phyloP scores from a whole-genome alignment of 2,113 vertebrate species.

The Megalops atlanticus region DNA sequence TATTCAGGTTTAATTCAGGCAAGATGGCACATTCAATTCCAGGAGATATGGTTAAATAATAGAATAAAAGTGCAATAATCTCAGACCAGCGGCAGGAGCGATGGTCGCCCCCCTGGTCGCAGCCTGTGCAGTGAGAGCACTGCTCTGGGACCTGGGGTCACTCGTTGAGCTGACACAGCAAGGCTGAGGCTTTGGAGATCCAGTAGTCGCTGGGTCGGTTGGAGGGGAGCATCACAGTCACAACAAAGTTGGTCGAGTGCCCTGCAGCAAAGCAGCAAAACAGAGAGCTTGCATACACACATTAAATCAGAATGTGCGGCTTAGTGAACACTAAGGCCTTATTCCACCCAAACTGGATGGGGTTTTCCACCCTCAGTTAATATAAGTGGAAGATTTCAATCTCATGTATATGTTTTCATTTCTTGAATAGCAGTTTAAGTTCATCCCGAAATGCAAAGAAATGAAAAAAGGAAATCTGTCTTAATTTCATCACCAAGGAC shows the following conservation, averaged over 20 bases:
- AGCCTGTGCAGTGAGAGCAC: not conserved
- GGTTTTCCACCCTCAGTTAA: too few relatives aligned
- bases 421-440: too few relatives aligned
- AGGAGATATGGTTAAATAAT: not conserved
- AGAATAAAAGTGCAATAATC: not conserved
- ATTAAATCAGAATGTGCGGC: constrained; percentile 19
- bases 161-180: constrained; percentile 76
- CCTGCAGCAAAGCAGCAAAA: constrained; percentile 59
- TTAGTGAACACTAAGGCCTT: too few relatives aligned
- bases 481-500: too few relatives aligned
- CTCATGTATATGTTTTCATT: too few relatives aligned
- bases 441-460: too few relatives aligned
- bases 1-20: not conserved
- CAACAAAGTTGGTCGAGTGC: constrained; percentile 78
- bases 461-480: too few relatives aligned
- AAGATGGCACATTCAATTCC: not conserved
- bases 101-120: not conserved
- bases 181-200: constrained; percentile 75
- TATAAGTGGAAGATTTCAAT: too few relatives aligned
- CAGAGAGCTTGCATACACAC: constrained; percentile 24
- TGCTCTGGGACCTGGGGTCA: too few relatives aligned
- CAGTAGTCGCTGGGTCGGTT: constrained; percentile 71
- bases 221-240: constrained; percentile 74
- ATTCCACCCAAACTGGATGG: not conserved
- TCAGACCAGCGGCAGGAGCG: not conserved